phyloP scores from a whole-genome alignment of 2,888 invertebrate genomes.

The Lutraria lutraria region DNA sequence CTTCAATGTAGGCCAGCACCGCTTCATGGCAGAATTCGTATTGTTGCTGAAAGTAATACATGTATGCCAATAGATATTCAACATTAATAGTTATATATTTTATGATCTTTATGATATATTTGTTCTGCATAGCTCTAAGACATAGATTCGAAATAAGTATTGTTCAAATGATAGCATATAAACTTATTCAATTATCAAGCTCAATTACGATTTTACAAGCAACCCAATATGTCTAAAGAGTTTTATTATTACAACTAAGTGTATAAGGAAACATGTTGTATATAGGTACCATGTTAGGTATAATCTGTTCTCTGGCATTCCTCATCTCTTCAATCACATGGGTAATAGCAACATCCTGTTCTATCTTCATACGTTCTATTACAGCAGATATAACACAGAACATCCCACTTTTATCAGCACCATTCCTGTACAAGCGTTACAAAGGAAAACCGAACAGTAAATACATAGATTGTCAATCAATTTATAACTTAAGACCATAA shows the following conservation, averaged over 20 bases:
- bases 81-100: neutral
- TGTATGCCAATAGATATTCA: neutral
- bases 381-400: conserved; percentile 68
- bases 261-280: neutral
- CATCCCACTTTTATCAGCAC: conserved; percentile 67
- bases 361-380: conserved; percentile 68
- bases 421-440: conserved; percentile 68
- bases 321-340: conserved; percentile 73
- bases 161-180: too few species aligned
- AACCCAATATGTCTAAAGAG: too few species aligned
- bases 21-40: conserved; percentile 69
- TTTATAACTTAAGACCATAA: too few species aligned
- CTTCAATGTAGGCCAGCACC: conserved; percentile 65
- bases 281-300: conserved; percentile 60
- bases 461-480: too few species aligned
- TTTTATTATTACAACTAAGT: too few species aligned
- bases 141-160: too few species aligned
- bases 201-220: too few species aligned
- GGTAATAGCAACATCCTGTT: conserved; percentile 71
- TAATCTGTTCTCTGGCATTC: conserved; percentile 66
- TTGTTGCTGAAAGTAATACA: conserved; percentile 64
- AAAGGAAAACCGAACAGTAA: too few species aligned
- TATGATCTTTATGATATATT: too few species aligned
- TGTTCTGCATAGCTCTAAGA: too few species aligned
- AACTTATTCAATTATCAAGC: too few species aligned